Conservation (phyloP, 2,888 invertebrate genomes). For the Brachypterus glaber region DNA sequence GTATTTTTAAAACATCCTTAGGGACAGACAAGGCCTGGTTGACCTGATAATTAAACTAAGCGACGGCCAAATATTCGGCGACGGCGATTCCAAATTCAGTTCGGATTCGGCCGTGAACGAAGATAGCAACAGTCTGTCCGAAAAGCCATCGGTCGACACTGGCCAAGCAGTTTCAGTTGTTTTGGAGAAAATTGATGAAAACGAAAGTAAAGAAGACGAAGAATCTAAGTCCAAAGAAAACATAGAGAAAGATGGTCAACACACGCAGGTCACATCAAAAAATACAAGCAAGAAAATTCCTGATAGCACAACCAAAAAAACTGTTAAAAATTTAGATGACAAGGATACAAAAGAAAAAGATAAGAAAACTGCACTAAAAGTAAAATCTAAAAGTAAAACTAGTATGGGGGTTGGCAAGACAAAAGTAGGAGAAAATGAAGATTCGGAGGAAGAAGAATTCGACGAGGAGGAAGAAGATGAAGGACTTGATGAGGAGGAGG, state of each 20-base stretch:
- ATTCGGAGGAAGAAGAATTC: slow-evolving; percentile 13
- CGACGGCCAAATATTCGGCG: slow-evolving; percentile 58
- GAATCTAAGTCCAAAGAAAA: slow-evolving; percentile 16
- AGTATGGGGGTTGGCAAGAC: slow-evolving; percentile 23
- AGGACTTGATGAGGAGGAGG: slow-evolving; percentile 16
- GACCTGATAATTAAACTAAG: slow-evolving; percentile 67
- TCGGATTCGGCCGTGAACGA: slow-evolving; percentile 52
- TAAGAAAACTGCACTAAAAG: too few relatives aligned
- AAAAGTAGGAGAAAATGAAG: slow-evolving; percentile 30
- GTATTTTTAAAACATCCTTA: too few relatives aligned
- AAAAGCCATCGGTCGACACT: slow-evolving; percentile 48
- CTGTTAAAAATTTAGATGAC: slow-evolving; percentile 12
- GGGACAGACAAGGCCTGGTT: slow-evolving; percentile 62
- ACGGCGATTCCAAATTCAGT: slow-evolving; percentile 56
- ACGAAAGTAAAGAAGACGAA: slow-evolving; percentile 10
- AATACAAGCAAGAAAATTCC: slow-evolving; percentile 10
- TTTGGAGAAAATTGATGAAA: slow-evolving; percentile 31
- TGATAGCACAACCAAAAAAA: slow-evolving; percentile 12
- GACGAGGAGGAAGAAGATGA: slow-evolving; percentile 19
- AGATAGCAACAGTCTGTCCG: slow-evolving; percentile 51
- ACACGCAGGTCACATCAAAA: slow-evolving; percentile 2
- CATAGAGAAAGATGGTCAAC: slow-evolving; percentile 5
- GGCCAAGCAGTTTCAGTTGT: slow-evolving; percentile 39
- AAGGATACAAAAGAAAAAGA: slow-evolving; percentile 18
- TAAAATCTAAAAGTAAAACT: too few relatives aligned